Conservation (phyloP, 2,888 invertebrate species). For the Gisinianus flammeolus region DNA sequence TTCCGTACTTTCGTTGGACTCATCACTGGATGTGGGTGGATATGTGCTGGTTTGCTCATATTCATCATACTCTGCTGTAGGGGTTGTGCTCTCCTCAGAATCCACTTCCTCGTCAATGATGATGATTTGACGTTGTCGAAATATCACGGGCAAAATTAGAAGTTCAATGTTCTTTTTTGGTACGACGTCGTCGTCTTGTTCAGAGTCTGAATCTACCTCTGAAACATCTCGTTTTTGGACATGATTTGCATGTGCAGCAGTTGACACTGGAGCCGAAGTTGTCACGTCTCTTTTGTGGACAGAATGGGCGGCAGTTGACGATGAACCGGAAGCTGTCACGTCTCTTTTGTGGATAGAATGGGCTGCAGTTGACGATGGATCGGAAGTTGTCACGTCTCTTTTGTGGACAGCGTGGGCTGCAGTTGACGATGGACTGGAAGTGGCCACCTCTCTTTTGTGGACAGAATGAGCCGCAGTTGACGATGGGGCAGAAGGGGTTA, state of each 20-base stretch:
- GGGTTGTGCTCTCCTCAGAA: not conserved
- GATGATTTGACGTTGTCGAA: slow-evolving; percentile 13
- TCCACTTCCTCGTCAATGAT: slow-evolving; percentile 5
- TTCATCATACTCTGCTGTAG: not conserved
- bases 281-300: not conserved
- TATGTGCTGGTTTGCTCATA: not conserved
- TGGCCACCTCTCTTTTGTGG: too few species aligned
- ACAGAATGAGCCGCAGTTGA: too few species aligned
- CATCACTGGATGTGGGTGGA: not conserved
- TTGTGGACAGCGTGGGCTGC: too few species aligned
- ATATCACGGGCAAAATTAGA: slow-evolving; percentile 7
- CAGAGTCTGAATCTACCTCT: not conserved
- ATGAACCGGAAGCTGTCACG: not conserved
- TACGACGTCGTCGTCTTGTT: not conserved
- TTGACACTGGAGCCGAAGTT: not conserved
- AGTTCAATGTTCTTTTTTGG: slow-evolving; percentile 1
- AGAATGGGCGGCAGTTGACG: not conserved
- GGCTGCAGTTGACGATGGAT: too few species aligned
- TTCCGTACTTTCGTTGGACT: not conserved
- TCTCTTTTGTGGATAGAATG: not conserved
- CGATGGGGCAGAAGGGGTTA: not conserved
- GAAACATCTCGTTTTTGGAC: not conserved
- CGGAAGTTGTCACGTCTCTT: too few species aligned
- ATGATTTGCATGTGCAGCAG: not conserved
- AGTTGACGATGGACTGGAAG: too few species aligned